Base-by-base conservation (phyloP, 2,888 invertebrate genomes). In the Cylindroiulus punctatus region DNA sequence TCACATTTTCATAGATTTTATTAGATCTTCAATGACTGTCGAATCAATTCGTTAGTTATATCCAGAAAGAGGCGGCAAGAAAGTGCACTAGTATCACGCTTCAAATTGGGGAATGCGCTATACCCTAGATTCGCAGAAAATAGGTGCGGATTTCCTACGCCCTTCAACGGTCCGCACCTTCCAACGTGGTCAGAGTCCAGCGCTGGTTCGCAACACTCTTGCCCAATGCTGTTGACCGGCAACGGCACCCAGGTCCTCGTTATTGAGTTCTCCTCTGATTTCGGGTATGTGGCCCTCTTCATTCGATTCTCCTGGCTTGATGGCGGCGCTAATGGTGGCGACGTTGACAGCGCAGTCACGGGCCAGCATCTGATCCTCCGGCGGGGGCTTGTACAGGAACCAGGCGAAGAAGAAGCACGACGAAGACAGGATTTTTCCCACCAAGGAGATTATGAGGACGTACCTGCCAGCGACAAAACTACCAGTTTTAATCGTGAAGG, bases 381-480 rank as follows among this genome's bases (percentile, higher is more conserved):
- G 83, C 40, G 95, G 94, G 30, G 94, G 94, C 85, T 94, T 93
- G 91, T 95, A 95, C 90, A 93, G 94, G 93, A 94, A 93, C 94
- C 95, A 94, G 85, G 95, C 95, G 65, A 94, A 91, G 91, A 94
- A 93, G 91, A 95, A 95, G 91, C 95, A 95, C 0, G 94, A 89
- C 0, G 94, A 91, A 0, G 95, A 95, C 85, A 94, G 93, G 5
- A 93, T 91, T 91, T 96, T 95, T 19, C 94, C 95, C 44, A 94
- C 92, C 86, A 95, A 90, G 0, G 95, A 95, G 85, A 96, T 91
- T 0, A 94, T 94, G 89, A 96, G 91, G 93, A 96, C 94, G 90
- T 94, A 94, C 89, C 94, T 94, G 65, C 30, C 14, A 30, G 44
- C 1, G 8, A 82, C 8, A 81, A 81, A 17, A n/a, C 22, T 1